Evolutionary conservation across 2,888 invertebrate genomes (phyloP).

Genomic region (Acleris laterana): DNA sequence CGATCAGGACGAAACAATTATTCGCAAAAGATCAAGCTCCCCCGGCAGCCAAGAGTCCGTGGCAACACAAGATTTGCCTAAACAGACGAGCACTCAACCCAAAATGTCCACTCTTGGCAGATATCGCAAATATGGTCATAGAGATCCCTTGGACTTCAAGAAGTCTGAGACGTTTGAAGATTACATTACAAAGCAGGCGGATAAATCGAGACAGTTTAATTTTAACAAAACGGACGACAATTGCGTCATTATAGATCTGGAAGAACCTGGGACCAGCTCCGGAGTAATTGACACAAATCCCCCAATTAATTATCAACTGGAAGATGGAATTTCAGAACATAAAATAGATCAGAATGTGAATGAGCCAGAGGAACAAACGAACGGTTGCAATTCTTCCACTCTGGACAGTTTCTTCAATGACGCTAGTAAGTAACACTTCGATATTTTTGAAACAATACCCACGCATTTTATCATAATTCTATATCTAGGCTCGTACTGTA

Average conservation of each 20-base stretch:
- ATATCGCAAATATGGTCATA: background rate
- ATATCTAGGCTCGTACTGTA: no score
- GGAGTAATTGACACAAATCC: slow-evolving; percentile 46
- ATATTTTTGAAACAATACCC: background rate
- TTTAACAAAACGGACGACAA: slow-evolving; percentile 11
- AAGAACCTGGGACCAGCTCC: slow-evolving; percentile 15
- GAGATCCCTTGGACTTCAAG: background rate
- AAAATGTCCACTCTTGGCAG: slow-evolving; percentile 13
- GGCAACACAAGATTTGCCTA: background rate
- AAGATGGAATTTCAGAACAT: slow-evolving; percentile 45
- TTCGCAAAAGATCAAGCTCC: background rate
- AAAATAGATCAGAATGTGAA: slow-evolving; percentile 40
- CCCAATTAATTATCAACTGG: slow-evolving; percentile 42
- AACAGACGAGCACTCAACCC: background rate
- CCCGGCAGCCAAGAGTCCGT: background rate
- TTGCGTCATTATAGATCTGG: slow-evolving; percentile 15
- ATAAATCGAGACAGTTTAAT: slow-evolving; percentile 12
- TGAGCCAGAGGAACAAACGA: slow-evolving; percentile 17
- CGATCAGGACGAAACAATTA: background rate
- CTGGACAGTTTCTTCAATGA: slow-evolving; percentile 53
- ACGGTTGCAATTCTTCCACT: slow-evolving; percentile 36
- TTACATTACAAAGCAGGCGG: slow-evolving; percentile 8
- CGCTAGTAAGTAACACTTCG: slow-evolving; percentile 47
- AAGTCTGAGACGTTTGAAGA: slow-evolving; percentile 12
- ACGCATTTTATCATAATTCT: no score